Conservation (phyloP, 2,797 vertebrate genomes). For the Pyrocephalus nanus region DNA sequence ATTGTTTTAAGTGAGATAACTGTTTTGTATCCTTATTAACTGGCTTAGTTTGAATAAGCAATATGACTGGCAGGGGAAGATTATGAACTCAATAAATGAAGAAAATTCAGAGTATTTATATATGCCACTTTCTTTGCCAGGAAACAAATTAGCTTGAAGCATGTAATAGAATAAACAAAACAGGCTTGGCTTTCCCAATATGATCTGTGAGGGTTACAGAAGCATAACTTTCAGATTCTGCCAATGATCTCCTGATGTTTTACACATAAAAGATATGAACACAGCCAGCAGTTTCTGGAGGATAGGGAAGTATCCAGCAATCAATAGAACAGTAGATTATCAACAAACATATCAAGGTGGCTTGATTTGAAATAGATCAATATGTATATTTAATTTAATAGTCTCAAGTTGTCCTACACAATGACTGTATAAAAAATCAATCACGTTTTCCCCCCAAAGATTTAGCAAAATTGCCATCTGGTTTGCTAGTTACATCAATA, state of each 20-base stretch:
- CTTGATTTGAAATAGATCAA: background rate
- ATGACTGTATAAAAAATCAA: constrained; percentile 14
- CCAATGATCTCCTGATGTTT: background rate
- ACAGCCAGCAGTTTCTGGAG: background rate
- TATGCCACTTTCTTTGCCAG: background rate
- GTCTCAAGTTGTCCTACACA: background rate
- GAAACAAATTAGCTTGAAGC: constrained; percentile 25
- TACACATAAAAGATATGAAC: background rate
- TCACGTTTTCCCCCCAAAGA: background rate
- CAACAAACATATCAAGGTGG: background rate
- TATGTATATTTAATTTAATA: constrained; percentile 12
- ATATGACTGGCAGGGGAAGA: background rate
- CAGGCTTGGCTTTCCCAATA: background rate
- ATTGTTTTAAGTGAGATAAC: background rate
- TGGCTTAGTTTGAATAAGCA: background rate
- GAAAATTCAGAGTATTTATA: background rate
- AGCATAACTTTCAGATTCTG: background rate
- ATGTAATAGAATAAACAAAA: background rate
- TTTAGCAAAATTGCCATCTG: constrained; percentile 30
- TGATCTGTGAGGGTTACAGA: background rate
- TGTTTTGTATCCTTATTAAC: constrained; percentile 7
- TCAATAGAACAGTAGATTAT: background rate
- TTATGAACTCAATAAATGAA: constrained; percentile 30
- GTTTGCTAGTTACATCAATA: constrained; percentile 41
- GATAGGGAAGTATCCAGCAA: background rate